Percentiles rank a stretch among this genome's conserved stretches.
phyloP scores from a whole-genome alignment of 2,888 invertebrate genomes.

The Morpho helenor region DNA sequence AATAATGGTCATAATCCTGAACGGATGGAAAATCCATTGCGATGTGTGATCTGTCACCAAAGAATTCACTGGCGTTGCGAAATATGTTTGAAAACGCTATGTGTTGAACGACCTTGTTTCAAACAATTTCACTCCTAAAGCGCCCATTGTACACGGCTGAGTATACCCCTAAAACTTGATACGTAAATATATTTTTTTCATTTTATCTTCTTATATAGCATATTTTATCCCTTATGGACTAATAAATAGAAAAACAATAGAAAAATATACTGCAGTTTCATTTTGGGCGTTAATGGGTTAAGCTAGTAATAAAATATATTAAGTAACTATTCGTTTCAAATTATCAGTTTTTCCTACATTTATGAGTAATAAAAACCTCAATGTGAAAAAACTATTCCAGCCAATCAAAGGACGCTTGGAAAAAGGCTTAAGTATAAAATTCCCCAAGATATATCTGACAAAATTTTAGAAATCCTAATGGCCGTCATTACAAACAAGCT shows the following conservation, averaged over 20 bases:
- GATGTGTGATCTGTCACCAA: constrained; percentile 24
- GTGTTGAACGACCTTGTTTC: constrained; percentile 29
- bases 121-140: constrained; percentile 27
- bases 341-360: no score
- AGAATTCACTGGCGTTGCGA: constrained; percentile 26
- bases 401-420: no score
- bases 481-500: no score
- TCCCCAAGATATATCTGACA: no score
- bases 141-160: constrained; percentile 26
- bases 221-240: constrained; percentile 21
- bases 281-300: constrained; percentile 23
- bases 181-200: constrained; percentile 19
- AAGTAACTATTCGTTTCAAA: no score
- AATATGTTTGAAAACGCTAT: constrained; percentile 28
- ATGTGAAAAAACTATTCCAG: no score
- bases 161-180: constrained; percentile 17
- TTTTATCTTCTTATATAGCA: constrained; percentile 20
- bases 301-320: neutral
- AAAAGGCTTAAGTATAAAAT: no score
- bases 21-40: constrained; percentile 25
- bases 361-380: no score
- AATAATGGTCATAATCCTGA: constrained; percentile 27
- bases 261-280: constrained; percentile 6
- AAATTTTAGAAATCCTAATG: no score
- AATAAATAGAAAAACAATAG: constrained; percentile 19